Conservation (phyloP, 1,140 invertebrate species). For the Chionoecetes opilio region DNA sequence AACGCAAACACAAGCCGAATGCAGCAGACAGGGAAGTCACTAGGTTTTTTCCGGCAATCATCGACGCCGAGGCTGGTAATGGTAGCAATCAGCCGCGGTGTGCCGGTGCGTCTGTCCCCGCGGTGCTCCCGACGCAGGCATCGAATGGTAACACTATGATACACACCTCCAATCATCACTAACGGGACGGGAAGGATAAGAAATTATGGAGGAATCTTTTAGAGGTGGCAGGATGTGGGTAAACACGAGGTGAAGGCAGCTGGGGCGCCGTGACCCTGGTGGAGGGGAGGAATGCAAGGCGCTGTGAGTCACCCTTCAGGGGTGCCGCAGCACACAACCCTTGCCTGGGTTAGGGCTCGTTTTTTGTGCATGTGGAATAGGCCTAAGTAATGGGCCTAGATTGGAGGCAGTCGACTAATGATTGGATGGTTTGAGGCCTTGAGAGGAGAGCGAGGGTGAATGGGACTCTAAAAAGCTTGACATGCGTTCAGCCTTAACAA, state of each 20-base stretch:
- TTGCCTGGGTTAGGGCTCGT: neutral
- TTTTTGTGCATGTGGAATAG: neutral
- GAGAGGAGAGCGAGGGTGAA: neutral
- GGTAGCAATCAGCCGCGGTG: no score
- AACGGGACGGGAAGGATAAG: constrained; percentile 13
- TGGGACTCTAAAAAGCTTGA: neutral
- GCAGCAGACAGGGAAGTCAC: neutral
- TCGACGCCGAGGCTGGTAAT: no score
- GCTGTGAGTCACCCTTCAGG: no score
- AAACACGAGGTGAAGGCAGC: neutral
- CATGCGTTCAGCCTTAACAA: no score
- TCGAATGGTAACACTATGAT: no score
- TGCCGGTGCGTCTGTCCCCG: no score
- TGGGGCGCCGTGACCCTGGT: neutral
- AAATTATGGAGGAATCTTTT: neutral
- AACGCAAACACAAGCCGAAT: neutral
- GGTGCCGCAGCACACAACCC: no score
- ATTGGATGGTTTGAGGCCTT: neutral
- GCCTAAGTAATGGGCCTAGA: constrained; percentile 1
- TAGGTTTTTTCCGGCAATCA: neutral
- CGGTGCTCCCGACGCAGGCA: no score
- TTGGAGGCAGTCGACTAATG: constrained; percentile 2
- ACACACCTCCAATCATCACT: neutral
- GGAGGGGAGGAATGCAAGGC: neutral
- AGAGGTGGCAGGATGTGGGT: neutral